phyloP scores from a whole-genome alignment of 30 jellyfish, hydroid and myxozoan genomes.

The Aurelia sp. region DNA sequence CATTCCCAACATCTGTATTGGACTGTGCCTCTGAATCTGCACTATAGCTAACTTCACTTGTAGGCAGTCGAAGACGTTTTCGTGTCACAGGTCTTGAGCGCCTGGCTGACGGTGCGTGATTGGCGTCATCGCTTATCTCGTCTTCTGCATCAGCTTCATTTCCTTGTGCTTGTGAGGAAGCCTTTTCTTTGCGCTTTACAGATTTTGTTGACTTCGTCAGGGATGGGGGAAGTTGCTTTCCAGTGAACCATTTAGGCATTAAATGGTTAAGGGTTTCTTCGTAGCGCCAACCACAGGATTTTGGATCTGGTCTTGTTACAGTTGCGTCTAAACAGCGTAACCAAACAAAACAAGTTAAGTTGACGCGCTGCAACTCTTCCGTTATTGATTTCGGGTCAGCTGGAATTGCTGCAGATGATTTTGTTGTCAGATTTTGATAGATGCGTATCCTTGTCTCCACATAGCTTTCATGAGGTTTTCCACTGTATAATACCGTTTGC shows the following conservation, averaged over 20 bases:
- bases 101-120: slow-evolving; percentile 1
- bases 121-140: neutral
- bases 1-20: slow-evolving; percentile 16
- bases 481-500: too few species aligned
- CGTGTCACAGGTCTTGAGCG: slow-evolving; percentile 19
- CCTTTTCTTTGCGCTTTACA: slow-evolving; percentile 7
- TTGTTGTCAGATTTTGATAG: slow-evolving; percentile 16
- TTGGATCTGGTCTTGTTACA: slow-evolving; percentile 36
- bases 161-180: slow-evolving; percentile 9
- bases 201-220: too few species aligned
- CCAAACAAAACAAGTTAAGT: neutral
- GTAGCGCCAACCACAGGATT: neutral
- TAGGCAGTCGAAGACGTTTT: slow-evolving; percentile 10
- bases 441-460: too few species aligned
- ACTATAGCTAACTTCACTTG: neutral
- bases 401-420: neutral
- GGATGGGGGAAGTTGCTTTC: too few species aligned
- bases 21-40: slow-evolving; percentile 37
- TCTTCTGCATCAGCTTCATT: slow-evolving; percentile 15
- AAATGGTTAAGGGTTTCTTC: too few species aligned
- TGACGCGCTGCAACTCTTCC: too few species aligned
- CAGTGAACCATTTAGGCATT: too few species aligned
- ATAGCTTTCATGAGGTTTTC: too few species aligned
- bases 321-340: slow-evolving; percentile 13
- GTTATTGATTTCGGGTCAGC: too few species aligned